Evolutionary conservation across 2,888 invertebrate species (phyloP).

Genomic region (Apamea epomidion): DNA sequence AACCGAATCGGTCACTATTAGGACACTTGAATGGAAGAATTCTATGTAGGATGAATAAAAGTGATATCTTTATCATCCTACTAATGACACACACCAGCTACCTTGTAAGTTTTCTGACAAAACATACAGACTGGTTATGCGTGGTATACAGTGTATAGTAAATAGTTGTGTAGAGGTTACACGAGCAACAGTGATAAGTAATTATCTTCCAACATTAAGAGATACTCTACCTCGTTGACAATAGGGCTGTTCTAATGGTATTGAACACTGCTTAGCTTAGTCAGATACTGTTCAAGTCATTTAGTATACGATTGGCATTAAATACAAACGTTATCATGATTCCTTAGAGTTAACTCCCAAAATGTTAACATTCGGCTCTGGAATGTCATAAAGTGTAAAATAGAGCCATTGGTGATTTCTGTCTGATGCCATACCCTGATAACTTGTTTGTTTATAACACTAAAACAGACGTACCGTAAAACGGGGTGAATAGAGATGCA

Average conservation of each 20-base stretch:
- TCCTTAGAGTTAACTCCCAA: not conserved
- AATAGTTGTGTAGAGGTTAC: constrained; percentile 13
- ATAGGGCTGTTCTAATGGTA: constrained; percentile 10
- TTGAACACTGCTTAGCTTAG: constrained; percentile 32
- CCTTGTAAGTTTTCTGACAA: not conserved
- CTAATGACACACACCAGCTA: constrained; percentile 1
- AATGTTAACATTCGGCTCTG: constrained; percentile 21
- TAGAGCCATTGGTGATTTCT: constrained; percentile 3
- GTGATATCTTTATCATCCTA: constrained; percentile 22
- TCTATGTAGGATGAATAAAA: constrained; percentile 11
- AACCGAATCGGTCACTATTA: constrained; percentile 32
- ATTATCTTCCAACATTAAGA: constrained; percentile 28
- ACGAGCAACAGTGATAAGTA: constrained; percentile 12
- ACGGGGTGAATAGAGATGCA: too few species aligned
- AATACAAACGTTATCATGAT: not conserved
- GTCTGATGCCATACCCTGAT: not conserved
- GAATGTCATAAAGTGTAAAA: constrained; percentile 31
- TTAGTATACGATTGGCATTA: not conserved
- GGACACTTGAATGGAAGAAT: constrained; percentile 49
- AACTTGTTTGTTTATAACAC: constrained; percentile 9
- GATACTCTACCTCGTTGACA: constrained; percentile 21
- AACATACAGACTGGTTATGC: not conserved
- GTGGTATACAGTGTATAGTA: constrained; percentile 6
- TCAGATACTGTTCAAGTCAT: constrained; percentile 7
- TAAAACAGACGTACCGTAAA: constrained; percentile 18